A percentile compares a stretch with the other conserved stretches of the same genome.
phyloP scores from a whole-genome alignment of 2,797 vertebrate genomes.

The Epinephelus awoara region DNA sequence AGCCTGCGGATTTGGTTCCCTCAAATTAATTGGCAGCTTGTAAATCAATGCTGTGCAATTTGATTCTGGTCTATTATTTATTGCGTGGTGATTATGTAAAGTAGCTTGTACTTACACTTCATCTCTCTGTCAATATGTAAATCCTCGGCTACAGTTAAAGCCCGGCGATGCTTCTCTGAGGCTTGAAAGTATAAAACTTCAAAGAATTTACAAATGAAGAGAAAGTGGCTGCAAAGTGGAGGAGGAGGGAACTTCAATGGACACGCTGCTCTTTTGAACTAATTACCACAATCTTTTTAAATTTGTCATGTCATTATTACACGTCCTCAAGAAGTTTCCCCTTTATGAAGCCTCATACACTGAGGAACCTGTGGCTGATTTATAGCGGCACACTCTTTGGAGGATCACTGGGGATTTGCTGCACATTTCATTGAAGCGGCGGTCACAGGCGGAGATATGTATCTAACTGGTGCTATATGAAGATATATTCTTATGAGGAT shows the following conservation, averaged over 20 bases:
- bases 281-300: not conserved
- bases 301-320: not conserved
- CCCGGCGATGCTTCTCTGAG: slow-evolving; percentile 2
- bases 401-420: not conserved
- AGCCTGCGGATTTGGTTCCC: slow-evolving; percentile 45
- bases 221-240: slow-evolving; percentile 14
- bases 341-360: not conserved
- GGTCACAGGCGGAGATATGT: not conserved
- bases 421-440: slow-evolving; percentile 7
- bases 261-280: slow-evolving; percentile 18
- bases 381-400: not conserved
- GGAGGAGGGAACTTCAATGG: slow-evolving; percentile 16
- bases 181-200: slow-evolving; percentile 31
- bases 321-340: slow-evolving; percentile 2
- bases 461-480: slow-evolving; percentile 28
- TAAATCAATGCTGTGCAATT: slow-evolving; percentile 48
- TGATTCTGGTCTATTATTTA: slow-evolving; percentile 54
- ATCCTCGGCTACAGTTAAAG: slow-evolving; percentile 30
- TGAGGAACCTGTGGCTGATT: slow-evolving; percentile 41
- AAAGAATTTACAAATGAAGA: slow-evolving; percentile 27
- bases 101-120: slow-evolving; percentile 47
- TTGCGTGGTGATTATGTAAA: slow-evolving; percentile 57
- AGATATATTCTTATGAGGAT: slow-evolving; percentile 64
- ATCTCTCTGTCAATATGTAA: slow-evolving; percentile 68
- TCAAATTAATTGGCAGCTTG: slow-evolving; percentile 55